Percentiles rank a stretch among this genome's conserved stretches.
Evolutionary conservation across 1,140 invertebrate genomes (phyloP).

Genomic region (Megalonaias nervosa): DNA sequence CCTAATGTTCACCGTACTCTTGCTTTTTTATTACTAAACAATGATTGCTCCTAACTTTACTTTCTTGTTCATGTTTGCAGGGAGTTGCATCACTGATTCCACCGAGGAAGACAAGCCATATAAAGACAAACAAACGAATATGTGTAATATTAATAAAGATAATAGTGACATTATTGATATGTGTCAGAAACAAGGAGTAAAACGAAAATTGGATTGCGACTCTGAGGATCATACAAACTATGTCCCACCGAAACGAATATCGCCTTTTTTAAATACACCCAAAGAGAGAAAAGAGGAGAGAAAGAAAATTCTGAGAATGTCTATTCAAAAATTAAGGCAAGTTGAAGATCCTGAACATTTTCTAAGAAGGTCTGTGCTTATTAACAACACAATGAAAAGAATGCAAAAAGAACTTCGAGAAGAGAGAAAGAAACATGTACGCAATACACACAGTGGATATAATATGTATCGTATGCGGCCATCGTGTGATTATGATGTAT

Average conservation of each 20-base stretch:
- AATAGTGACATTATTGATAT: no score
- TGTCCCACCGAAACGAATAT: conserved; percentile 32
- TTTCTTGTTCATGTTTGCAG: no score
- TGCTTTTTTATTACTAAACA: no score
- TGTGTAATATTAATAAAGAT: no score
- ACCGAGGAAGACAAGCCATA: no score
- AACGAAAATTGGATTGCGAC: no score
- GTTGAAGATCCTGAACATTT: conserved; percentile 92
- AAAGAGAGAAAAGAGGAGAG: conserved; percentile 80
- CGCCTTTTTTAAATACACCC: conserved; percentile 55
- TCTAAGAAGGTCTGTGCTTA: conserved; percentile 87
- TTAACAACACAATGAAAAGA: conserved; percentile 91
- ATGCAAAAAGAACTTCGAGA: conserved; percentile 87
- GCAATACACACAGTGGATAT: not conserved
- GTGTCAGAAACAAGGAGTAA: no score
- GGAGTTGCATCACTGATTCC: no score
- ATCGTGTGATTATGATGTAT: conserved; percentile 36
- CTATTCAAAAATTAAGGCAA: conserved; percentile 86
- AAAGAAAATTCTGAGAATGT: conserved; percentile 84
- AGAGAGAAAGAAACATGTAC: conserved; percentile 78
- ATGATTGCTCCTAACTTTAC: no score
- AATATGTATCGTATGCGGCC: conserved; percentile 9
- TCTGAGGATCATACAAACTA: not conserved
- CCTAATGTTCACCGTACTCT: no score
- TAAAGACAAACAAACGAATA: no score